Evolutionary conservation across 2,888 invertebrate genomes (phyloP).

Genomic region (Synanthedon vespiformis): DNA sequence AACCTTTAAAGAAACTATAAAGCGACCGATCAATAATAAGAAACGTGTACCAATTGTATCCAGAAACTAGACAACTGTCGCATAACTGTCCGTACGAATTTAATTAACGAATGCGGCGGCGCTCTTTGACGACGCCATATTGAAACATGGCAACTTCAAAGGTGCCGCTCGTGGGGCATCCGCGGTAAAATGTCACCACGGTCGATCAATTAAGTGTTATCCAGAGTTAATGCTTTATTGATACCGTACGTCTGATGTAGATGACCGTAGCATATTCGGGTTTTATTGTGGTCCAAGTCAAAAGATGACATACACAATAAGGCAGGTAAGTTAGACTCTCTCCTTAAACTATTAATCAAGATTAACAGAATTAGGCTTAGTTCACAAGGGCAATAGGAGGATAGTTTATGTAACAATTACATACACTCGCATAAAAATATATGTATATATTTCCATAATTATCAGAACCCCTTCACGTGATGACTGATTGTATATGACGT

Average conservation of each 20-base stretch:
- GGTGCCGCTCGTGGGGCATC: slow-evolving; percentile 46
- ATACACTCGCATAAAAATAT: too few relatives aligned
- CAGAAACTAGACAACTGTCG: slow-evolving; percentile 56
- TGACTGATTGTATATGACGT: too few relatives aligned
- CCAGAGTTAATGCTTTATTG: slow-evolving; percentile 51
- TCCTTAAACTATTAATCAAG: too few relatives aligned
- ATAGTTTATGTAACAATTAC: too few relatives aligned
- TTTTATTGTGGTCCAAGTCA: slow-evolving; percentile 9
- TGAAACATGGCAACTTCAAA: slow-evolving; percentile 49
- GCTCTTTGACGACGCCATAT: slow-evolving; percentile 36
- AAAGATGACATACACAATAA: neutral
- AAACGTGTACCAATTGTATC: slow-evolving; percentile 26
- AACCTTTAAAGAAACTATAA: slow-evolving; percentile 22
- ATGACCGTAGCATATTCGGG: slow-evolving; percentile 38
- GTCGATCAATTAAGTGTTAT: slow-evolving; percentile 58
- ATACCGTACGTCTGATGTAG: slow-evolving; percentile 38
- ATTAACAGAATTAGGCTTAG: too few relatives aligned
- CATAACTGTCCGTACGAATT: slow-evolving; percentile 63
- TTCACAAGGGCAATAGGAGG: too few relatives aligned
- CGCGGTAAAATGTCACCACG: slow-evolving; percentile 64
- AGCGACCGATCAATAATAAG: slow-evolving; percentile 21
- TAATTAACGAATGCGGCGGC: slow-evolving; percentile 48
- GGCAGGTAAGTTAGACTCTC: too few relatives aligned
- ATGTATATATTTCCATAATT: too few relatives aligned
- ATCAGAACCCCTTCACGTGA: too few relatives aligned